These are phyloP conservation scores for Condylura cristata DNA, from an alignment of 2,113 vertebrate genomes.

Conservation along the genomic window DNA sequence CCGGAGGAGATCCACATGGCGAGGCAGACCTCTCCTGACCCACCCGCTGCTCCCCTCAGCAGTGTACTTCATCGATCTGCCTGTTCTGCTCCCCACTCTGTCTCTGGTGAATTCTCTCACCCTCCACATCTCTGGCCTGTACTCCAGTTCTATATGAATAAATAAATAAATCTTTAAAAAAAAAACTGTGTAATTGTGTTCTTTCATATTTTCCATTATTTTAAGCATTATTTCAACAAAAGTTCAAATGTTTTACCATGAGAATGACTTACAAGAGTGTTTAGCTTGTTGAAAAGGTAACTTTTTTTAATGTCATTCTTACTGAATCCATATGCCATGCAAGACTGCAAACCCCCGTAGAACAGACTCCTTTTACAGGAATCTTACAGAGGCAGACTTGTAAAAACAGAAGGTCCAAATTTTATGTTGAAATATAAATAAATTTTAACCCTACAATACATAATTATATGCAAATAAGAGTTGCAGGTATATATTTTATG, in stretches of 20 bases:
- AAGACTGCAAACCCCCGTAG: neutral
- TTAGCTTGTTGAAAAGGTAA: constrained; percentile 13
- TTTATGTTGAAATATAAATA: neutral
- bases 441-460: neutral
- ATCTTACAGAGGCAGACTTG: neutral
- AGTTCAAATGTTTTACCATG: constrained; percentile 21
- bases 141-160: no score
- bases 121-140: no score
- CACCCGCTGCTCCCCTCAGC: no score
- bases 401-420: neutral
- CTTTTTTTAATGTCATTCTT: constrained; percentile 32
- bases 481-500: neutral
- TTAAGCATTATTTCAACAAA: constrained; percentile 53
- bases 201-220: constrained; percentile 45
- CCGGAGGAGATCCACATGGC: no score
- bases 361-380: neutral
- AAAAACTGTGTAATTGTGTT: constrained; percentile 50
- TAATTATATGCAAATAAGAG: neutral
- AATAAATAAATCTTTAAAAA: no score
- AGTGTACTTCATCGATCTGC: no score
- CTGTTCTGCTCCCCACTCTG: no score
- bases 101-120: no score
- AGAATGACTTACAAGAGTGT: neutral
- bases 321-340: neutral
- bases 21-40: no score